Conservation (phyloP, 2,888 invertebrate species). For the Sphinx pinastri region DNA sequence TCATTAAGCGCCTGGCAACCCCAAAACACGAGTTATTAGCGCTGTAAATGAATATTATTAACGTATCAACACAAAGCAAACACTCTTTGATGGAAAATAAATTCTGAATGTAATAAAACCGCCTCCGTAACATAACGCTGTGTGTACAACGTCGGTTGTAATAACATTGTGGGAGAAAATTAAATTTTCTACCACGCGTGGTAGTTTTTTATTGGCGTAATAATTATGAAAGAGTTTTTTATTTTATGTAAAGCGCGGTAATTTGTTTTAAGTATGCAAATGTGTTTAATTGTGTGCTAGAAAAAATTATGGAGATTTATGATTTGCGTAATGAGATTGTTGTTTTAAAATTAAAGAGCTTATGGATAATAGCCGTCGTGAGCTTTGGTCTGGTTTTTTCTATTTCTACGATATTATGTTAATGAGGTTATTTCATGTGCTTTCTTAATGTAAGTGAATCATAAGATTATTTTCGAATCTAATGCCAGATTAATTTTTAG, state of each 20-base stretch:
- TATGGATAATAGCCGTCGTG: not conserved
- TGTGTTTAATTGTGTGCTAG: not conserved
- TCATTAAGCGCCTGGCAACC: not conserved
- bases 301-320: not conserved
- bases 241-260: not conserved
- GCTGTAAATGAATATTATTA: constrained; percentile 10
- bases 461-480: no score
- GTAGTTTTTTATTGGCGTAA: constrained; percentile 14
- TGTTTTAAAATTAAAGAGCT: not conserved
- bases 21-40: constrained; percentile 5
- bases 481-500: no score
- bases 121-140: not conserved
- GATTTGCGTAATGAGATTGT: not conserved
- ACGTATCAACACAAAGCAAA: constrained; percentile 35
- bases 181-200: constrained; percentile 2
- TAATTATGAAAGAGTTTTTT: not conserved
- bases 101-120: constrained; percentile 26
- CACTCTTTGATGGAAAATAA: constrained; percentile 42
- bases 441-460: no score
- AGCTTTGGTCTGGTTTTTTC: not conserved
- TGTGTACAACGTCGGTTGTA: constrained; percentile 1
- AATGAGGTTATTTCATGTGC: no score
- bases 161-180: constrained; percentile 26
- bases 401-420: no score
- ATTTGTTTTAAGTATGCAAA: not conserved